Conservation (phyloP, 64 coral and sea anemone genomes). For the Montipora efflorescens region DNA sequence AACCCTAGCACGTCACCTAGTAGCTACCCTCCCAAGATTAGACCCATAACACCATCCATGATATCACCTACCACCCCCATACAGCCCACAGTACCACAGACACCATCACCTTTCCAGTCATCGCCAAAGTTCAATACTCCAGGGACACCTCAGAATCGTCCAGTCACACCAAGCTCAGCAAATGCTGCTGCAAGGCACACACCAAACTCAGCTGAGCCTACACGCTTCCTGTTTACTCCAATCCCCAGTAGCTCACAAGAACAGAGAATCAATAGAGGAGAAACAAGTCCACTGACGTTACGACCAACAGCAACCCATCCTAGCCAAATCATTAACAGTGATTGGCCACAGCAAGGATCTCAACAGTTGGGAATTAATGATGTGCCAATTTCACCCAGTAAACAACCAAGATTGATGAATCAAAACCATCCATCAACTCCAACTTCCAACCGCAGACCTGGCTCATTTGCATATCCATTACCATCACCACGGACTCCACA, state of each 20-base stretch:
- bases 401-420: constrained; percentile 87
- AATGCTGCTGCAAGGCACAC: constrained; percentile 75
- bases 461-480: constrained; percentile 90
- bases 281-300: constrained; percentile 93
- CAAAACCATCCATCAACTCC: constrained; percentile 76
- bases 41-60: constrained; percentile 87
- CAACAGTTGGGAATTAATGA: constrained; percentile 62
- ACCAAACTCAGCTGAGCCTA: constrained; percentile 85
- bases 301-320: constrained; percentile 96
- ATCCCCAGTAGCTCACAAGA: constrained; percentile 83
- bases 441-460: constrained; percentile 71
- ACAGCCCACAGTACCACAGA: constrained; percentile 66
- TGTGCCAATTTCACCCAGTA: constrained; percentile 89
- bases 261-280: constrained; percentile 55
- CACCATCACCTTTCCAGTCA: constrained; percentile 83
- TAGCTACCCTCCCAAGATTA: constrained; percentile 68
- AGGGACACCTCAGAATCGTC: constrained; percentile 83
- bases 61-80: constrained; percentile 73
- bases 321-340: constrained; percentile 51
- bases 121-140: constrained; percentile 94
- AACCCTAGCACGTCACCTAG: constrained; percentile 60
- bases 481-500: constrained; percentile 91
- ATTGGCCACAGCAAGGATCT: constrained; percentile 65
- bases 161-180: constrained; percentile 88
- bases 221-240: constrained; percentile 94